phyloP scores from a whole-genome alignment of 2,113 vertebrate genomes.

The Bothrops jararaca region DNA sequence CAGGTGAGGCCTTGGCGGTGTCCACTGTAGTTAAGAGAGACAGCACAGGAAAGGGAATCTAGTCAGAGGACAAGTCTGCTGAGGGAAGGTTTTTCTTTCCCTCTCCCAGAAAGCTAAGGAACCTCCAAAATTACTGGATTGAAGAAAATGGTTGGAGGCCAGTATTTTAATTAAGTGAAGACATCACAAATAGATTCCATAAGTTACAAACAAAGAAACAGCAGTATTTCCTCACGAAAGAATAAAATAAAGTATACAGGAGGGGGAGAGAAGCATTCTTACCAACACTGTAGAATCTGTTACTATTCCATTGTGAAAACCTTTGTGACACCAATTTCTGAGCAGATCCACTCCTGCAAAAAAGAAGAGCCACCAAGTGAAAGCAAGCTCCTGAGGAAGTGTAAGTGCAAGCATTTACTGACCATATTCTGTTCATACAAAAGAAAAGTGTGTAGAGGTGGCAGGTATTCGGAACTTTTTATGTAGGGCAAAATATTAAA shows the following conservation, averaged over 20 bases:
- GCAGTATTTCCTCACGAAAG: background rate
- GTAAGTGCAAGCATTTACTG: background rate
- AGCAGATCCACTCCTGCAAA: slow-evolving; percentile 73
- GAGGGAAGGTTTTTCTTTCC: background rate
- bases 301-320: slow-evolving; percentile 65
- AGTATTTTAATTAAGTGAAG: background rate
- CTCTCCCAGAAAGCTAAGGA: background rate
- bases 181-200: background rate
- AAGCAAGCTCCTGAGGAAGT: background rate
- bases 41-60: background rate
- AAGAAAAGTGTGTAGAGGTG: background rate
- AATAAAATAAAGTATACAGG: background rate
- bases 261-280: slow-evolving; percentile 16
- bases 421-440: background rate
- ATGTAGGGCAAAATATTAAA: background rate
- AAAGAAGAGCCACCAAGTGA: background rate
- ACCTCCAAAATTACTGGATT: background rate
- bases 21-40: slow-evolving; percentile 65
- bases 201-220: background rate
- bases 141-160: background rate
- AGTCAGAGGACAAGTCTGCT: background rate
- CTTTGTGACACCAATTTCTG: slow-evolving; percentile 74
- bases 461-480: background rate
- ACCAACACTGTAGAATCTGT: slow-evolving; percentile 65
- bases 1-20: slow-evolving; percentile 60